Conservation (phyloP, 1,140 invertebrate genomes). For the Drosophila serrata region DNA sequence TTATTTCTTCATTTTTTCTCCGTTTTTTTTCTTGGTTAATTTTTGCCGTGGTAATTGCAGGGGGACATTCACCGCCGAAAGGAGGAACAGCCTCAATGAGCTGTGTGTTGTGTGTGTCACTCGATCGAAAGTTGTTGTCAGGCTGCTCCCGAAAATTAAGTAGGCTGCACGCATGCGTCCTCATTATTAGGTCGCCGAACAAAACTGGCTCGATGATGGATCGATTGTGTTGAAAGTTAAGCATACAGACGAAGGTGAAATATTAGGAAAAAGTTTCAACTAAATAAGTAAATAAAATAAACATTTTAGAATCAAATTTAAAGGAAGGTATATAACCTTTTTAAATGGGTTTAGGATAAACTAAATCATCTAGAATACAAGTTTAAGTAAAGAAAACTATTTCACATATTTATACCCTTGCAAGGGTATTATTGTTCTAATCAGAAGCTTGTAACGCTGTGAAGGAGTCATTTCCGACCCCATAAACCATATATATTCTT, state of each 20-base stretch:
- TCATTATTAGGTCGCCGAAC: slow-evolving; percentile 32
- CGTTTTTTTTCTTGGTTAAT: neutral
- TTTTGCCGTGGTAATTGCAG: slow-evolving; percentile 64
- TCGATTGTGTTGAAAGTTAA: slow-evolving; percentile 15
- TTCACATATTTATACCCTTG: no score
- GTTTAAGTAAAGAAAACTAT: no score
- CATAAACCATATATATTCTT: no score
- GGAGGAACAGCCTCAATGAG: slow-evolving; percentile 44
- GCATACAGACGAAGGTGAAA: neutral
- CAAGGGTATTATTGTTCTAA: no score
- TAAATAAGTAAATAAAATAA: no score
- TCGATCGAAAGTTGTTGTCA: slow-evolving; percentile 44
- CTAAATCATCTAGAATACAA: no score
- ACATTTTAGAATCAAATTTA: no score
- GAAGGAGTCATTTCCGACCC: no score
- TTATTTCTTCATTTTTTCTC: slow-evolving; percentile 8
- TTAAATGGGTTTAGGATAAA: no score
- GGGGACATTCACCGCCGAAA: slow-evolving; percentile 73
- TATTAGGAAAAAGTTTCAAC: neutral
- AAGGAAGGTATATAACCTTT: no score
- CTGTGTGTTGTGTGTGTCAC: slow-evolving; percentile 40
- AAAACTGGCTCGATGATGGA: slow-evolving; percentile 37
- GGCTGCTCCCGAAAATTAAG: slow-evolving; percentile 39
- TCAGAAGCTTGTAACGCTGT: no score
- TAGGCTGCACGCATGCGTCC: slow-evolving; percentile 40